Evolutionary conservation across 2,113 vertebrate species (phyloP).

Genomic region (Siniperca knerii): DNA sequence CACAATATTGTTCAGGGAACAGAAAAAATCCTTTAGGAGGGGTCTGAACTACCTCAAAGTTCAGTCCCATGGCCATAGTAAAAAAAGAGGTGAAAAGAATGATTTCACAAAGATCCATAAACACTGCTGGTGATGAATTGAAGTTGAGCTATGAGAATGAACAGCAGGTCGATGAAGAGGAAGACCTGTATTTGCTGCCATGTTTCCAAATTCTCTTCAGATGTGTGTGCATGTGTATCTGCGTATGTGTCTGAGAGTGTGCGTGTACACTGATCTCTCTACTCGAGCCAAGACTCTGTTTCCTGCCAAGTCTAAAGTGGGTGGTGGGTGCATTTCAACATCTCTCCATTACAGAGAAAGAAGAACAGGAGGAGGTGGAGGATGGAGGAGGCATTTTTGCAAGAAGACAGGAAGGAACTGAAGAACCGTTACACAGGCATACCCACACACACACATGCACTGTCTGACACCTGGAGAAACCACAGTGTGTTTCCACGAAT

Average conservation of each 20-base stretch:
- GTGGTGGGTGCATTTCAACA: slow-evolving; percentile 76
- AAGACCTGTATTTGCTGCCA: slow-evolving; percentile 67
- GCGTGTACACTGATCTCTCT: slow-evolving; percentile 47
- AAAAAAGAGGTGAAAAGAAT: slow-evolving; percentile 17
- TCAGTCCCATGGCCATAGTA: slow-evolving; percentile 28
- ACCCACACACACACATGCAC: slow-evolving; percentile 8
- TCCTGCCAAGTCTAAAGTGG: slow-evolving; percentile 77
- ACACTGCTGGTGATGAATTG: slow-evolving; percentile 55
- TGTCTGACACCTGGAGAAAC: slow-evolving; percentile 65
- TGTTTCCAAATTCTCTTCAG: slow-evolving; percentile 71
- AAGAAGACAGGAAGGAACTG: slow-evolving; percentile 56
- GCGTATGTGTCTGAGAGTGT: slow-evolving; percentile 8
- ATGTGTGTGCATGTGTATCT: slow-evolving; percentile 33
- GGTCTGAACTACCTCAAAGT: slow-evolving; percentile 16
- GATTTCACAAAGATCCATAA: slow-evolving; percentile 42
- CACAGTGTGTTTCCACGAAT: slow-evolving; percentile 50
- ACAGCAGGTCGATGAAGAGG: slow-evolving; percentile 71
- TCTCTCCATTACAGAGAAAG: slow-evolving; percentile 73
- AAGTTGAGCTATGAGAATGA: slow-evolving; percentile 69
- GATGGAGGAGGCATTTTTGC: slow-evolving; percentile 45
- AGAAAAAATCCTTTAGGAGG: neutral
- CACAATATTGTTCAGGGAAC: neutral
- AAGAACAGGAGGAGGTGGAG: slow-evolving; percentile 55
- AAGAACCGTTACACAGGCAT: slow-evolving; percentile 10
- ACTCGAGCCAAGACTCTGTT: slow-evolving; percentile 65